phyloP scores from a whole-genome alignment of 1,140 invertebrate genomes.

The Melitaea cinxia region DNA sequence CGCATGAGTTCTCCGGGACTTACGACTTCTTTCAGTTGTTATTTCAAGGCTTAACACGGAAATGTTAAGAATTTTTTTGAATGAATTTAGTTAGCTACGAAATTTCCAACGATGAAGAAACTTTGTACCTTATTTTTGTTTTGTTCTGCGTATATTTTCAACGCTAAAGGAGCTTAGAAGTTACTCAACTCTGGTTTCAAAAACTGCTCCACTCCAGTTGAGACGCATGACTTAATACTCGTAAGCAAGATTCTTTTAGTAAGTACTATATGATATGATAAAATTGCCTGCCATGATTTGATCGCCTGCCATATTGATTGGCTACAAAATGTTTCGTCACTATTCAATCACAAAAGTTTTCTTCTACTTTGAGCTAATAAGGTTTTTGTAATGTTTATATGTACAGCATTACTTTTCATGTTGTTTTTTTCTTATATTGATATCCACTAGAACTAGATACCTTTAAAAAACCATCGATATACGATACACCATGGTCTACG shows the following conservation, averaged over 20 bases:
- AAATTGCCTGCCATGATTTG: too few relatives aligned
- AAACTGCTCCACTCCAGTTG: not conserved
- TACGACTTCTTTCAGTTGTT: conserved; percentile 20
- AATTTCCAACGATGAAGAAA: too few relatives aligned
- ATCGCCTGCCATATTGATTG: too few relatives aligned
- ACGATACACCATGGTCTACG: conserved; percentile 10
- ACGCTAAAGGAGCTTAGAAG: too few relatives aligned
- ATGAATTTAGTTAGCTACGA: too few relatives aligned
- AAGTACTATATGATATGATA: too few relatives aligned
- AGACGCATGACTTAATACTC: not conserved
- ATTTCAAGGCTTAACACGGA: conserved; percentile 24
- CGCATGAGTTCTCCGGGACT: conserved; percentile 17
- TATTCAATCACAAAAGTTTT: not conserved
- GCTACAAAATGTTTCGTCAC: too few relatives aligned
- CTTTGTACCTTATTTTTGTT: too few relatives aligned
- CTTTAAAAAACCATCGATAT: not conserved
- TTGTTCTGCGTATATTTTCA: too few relatives aligned
- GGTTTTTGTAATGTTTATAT: not conserved
- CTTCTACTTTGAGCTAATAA: not conserved
- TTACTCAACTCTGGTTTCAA: not conserved
- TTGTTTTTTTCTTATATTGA: not conserved
- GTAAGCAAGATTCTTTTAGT: not conserved
- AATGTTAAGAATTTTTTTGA: conserved; percentile 15
- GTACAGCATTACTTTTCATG: not conserved
- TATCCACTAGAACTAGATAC: not conserved